Evolutionary conservation across 2,113 vertebrate species (phyloP).

Genomic region (Mystacornis crossleyi): DNA sequence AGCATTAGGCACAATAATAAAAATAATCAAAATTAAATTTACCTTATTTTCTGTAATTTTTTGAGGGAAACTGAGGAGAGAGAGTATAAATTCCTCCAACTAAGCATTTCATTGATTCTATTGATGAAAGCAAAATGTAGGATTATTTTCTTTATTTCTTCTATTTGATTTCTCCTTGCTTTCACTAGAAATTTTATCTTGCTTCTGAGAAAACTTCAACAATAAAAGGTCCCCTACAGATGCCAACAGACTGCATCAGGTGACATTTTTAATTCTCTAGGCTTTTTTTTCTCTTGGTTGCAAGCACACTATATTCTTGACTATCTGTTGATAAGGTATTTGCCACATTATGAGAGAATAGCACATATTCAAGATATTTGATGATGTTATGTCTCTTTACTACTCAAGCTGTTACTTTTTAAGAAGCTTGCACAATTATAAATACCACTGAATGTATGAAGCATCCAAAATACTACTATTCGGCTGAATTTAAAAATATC

Average conservation of each 20-base stretch:
- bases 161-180: neutral
- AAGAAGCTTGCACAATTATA: neutral
- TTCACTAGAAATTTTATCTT: neutral
- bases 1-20: neutral
- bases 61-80: neutral
- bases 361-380: neutral
- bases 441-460: neutral
- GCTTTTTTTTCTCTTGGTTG: neutral
- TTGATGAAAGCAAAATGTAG: neutral
- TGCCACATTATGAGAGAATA: neutral
- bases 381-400: neutral
- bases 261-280: neutral
- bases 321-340: neutral
- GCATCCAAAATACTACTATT: neutral
- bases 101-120: neutral
- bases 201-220: neutral
- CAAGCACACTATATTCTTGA: neutral
- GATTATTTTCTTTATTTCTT: neutral
- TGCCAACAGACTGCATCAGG: neutral
- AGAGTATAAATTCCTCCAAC: neutral
- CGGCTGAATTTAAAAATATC: neutral
- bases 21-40: neutral
- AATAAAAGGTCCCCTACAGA: neutral
- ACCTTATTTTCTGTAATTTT: conserved; percentile 1
- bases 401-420: neutral